Percentiles rank a stretch among this genome's conserved stretches.
These are phyloP conservation scores for Leucophenga maculata DNA, from an alignment of 2,888 invertebrate genomes.

Conservation along the genomic window DNA sequence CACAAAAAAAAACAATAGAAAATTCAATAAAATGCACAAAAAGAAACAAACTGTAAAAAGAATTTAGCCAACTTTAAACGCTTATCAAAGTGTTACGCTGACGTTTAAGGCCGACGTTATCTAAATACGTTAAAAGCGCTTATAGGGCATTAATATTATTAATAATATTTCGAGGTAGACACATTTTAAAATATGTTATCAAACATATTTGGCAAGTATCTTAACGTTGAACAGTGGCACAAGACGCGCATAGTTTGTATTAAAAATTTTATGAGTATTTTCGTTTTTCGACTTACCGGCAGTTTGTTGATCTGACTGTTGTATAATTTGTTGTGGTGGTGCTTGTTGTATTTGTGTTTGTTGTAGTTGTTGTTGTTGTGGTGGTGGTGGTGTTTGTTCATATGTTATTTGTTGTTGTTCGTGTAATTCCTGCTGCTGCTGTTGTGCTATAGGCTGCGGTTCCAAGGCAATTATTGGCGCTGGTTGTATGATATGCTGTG, in stretches of 20 bases:
- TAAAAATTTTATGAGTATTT: no score
- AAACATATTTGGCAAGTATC: constrained; percentile 33
- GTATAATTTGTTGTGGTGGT: background rate
- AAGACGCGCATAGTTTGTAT: no score
- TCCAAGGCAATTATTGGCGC: constrained; percentile 42
- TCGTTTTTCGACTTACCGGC: background rate
- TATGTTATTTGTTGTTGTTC: constrained; percentile 22
- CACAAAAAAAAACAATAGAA: background rate
- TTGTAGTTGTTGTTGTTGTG: constrained; percentile 42
- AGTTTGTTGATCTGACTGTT: constrained; percentile 10
- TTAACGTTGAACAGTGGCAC: background rate
- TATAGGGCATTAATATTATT: no score
- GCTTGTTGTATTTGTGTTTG: background rate
- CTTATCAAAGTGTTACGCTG: no score
- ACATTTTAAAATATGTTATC: constrained; percentile 18
- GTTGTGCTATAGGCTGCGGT: constrained; percentile 27
- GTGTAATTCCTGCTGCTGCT: constrained; percentile 36
- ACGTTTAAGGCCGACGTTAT: no score
- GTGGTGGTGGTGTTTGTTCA: constrained; percentile 34
- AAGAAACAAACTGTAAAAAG: background rate
- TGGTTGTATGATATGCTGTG: constrained; percentile 54
- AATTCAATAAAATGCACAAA: background rate
- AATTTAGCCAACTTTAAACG: no score
- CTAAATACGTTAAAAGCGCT: no score
- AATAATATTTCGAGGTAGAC: no score